phyloP scores from a whole-genome alignment of 2,113 vertebrate species.

The Ginglymostoma cirratum region DNA sequence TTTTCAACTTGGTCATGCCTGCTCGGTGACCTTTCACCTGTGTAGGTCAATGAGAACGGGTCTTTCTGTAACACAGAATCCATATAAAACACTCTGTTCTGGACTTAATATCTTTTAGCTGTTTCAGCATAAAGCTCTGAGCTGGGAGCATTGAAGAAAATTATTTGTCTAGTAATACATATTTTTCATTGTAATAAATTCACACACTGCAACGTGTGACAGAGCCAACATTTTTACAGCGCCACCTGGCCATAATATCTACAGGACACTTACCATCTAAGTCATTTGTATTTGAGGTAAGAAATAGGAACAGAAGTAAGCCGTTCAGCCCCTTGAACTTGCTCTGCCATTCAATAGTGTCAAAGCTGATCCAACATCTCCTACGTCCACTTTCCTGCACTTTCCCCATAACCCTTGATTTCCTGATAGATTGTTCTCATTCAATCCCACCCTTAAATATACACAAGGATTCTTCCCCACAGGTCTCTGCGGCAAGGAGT shows the following conservation, averaged over 20 bases:
- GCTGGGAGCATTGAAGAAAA: neutral
- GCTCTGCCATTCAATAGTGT: no score
- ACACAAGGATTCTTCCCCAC: no score
- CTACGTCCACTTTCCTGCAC: no score
- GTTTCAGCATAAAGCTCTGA: neutral
- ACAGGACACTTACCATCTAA: neutral
- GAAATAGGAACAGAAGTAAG: no score
- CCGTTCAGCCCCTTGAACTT: no score
- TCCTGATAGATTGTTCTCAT: no score
- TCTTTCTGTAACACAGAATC: neutral
- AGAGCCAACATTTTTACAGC: neutral
- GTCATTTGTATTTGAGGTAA: no score
- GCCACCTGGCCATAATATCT: neutral
- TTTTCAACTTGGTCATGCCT: neutral
- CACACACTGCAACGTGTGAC: neutral
- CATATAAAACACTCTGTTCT: neutral
- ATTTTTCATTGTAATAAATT: neutral
- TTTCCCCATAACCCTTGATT: no score
- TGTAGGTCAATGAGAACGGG: neutral
- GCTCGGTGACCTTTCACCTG: neutral
- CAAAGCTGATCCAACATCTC: no score
- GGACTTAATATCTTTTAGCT: neutral
- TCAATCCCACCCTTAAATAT: no score
- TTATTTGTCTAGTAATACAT: neutral
- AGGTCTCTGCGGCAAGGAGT: no score